Evolutionary conservation across 2,797 vertebrate species (phyloP).

Genomic region (Sebastes hubbsi): DNA sequence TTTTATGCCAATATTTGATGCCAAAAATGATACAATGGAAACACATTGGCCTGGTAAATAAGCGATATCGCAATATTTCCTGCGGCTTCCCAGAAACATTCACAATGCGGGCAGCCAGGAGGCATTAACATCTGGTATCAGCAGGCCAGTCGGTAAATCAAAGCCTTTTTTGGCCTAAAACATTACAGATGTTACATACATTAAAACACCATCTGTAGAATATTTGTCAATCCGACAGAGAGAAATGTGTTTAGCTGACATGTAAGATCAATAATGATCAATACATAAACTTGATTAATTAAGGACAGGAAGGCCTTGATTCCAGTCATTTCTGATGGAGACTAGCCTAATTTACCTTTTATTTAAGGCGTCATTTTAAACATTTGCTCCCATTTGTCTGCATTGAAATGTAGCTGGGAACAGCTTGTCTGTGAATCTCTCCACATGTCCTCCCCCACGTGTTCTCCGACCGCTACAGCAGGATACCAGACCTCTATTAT

Average conservation of each 20-base stretch:
- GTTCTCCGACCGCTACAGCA: background rate
- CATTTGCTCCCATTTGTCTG: conserved; percentile 1
- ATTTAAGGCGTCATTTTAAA: background rate
- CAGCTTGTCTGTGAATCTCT: background rate
- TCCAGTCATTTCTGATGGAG: background rate
- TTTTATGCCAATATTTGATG: conserved; percentile 7
- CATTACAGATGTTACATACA: background rate
- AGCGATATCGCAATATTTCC: conserved; percentile 2
- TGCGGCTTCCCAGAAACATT: conserved; percentile 10
- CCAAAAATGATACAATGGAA: conserved; percentile 22
- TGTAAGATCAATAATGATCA: background rate
- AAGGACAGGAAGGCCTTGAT: background rate
- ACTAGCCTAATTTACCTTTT: background rate
- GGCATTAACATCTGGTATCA: conserved; percentile 44
- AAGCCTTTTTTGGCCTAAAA: background rate
- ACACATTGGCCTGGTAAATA: conserved; percentile 10
- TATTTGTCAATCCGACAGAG: background rate
- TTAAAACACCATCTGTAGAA: background rate
- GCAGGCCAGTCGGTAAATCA: conserved; percentile 1
- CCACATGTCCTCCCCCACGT: background rate
- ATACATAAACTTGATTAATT: background rate
- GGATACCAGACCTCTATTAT: conserved; percentile 3
- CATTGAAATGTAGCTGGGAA: background rate
- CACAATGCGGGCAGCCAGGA: background rate
- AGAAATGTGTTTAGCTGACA: conserved; percentile 3